Evolutionary conservation across 1,140 invertebrate species (phyloP).

Genomic region (Diorhabda carinulata): DNA sequence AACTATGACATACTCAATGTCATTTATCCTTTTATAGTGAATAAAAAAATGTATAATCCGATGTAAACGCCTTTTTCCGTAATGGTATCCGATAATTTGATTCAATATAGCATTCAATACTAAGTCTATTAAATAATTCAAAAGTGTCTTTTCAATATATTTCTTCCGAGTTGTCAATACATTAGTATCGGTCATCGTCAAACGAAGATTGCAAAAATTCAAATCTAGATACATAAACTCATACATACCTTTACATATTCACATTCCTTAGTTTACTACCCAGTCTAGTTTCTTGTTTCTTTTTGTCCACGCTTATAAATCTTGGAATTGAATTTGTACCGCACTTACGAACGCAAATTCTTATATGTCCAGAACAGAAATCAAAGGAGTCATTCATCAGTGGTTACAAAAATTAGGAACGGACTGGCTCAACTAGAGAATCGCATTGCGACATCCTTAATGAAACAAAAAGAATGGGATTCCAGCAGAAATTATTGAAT

Average conservation of each 20-base stretch:
- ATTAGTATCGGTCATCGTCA: not conserved
- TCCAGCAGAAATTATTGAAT: too few relatives aligned
- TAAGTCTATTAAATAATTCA: not conserved
- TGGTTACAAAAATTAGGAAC: too few relatives aligned
- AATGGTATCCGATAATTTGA: too few relatives aligned
- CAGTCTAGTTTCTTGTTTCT: not conserved
- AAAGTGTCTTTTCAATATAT: not conserved
- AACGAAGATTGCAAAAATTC: not conserved
- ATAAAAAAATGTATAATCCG: too few relatives aligned
- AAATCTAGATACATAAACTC: not conserved
- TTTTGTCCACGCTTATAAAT: slow-evolving; percentile 1
- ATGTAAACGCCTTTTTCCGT: too few relatives aligned
- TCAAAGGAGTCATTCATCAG: slow-evolving; percentile 2
- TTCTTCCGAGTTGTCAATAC: not conserved
- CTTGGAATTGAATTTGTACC: not conserved
- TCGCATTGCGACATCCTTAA: too few relatives aligned
- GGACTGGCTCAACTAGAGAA: too few relatives aligned
- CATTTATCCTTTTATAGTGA: too few relatives aligned
- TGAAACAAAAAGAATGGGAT: too few relatives aligned
- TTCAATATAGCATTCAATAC: too few relatives aligned
- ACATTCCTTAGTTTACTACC: not conserved
- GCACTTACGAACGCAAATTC: not conserved
- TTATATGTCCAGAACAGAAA: not conserved
- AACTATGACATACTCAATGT: too few relatives aligned
- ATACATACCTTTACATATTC: not conserved